Evolutionary conservation across 2,113 vertebrate species (phyloP), one percentile per base, ranked within the genome.

Genomic region (Columba livia): DNA sequence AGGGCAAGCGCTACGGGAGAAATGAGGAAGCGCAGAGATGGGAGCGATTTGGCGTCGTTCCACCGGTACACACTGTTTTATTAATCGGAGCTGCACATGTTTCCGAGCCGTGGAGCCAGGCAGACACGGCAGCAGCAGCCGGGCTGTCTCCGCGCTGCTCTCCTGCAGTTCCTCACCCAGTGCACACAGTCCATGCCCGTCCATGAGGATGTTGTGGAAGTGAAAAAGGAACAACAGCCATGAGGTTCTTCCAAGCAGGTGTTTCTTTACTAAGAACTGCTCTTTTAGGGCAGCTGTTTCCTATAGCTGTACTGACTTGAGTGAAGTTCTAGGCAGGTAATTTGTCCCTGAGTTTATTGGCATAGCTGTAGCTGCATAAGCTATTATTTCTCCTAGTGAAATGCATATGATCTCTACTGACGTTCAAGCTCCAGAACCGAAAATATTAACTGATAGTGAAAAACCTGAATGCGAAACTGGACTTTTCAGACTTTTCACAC

Each of bases 11-110:
- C 95, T 91, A 31, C 8, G 12, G 78, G 57, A 93, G 80, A 47
- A 81, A 89, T 79, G 21, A 82, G 87, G 94, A 92, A 92, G 53
- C 15, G 2, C 11, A 29, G 78, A 87, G 84, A 89, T 56, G 80
- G 91, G 91, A 92, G 84, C 31, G 13, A 53, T 85, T 72, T 97
- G 96, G 94, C 93, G 5, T 2, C 0, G 6, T 29, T 86, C 89
- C 95, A 96, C 34, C 73, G 54, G 96, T 21, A 19, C 89, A 93
- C 83, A 87, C 93, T 89, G 95, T 34, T 94, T 97, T 95, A 94
- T 95, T 94, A 89, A 94, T 87, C 94, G 95, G 91, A 92, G 89
- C 36, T 79, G 91, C 91, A 91, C 89, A 81, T 93, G 89, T 61
- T 92, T n/a, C 73, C 61, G 89, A 96, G 94, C 93, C 13, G 1